Percentiles rank a stretch among this genome's conserved stretches.
Conservation (phyloP, 2,113 vertebrate species). For the Apteryx owenii region DNA sequence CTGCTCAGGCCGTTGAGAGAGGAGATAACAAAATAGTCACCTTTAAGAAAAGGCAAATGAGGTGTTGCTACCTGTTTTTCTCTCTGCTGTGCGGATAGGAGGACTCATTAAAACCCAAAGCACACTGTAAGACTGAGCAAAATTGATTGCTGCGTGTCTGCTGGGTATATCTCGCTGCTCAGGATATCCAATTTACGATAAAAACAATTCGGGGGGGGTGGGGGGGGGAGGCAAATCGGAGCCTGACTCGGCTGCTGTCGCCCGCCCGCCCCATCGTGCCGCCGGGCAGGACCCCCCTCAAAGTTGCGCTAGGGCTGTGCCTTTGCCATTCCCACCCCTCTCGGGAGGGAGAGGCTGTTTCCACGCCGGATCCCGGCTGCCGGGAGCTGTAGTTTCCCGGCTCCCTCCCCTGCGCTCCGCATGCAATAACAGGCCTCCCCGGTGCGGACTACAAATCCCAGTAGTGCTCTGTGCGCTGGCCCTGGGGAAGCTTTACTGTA, state of each 20-base stretch:
- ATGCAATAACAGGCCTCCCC: neutral
- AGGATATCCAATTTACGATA: neutral
- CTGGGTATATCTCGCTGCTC: neutral
- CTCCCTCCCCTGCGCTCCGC: neutral
- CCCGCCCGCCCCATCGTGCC: rapidly evolving
- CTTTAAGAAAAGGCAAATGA: too few relatives aligned
- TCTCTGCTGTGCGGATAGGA: neutral
- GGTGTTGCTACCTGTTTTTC: neutral
- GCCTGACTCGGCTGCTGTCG: neutral
- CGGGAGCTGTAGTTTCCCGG: neutral
- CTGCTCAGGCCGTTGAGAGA: neutral
- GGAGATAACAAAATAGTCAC: neutral
- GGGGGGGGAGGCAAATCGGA: neutral
- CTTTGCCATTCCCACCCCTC: neutral
- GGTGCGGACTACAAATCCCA: neutral
- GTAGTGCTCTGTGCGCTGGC: neutral
- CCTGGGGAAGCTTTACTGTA: neutral
- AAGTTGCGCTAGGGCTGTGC: neutral
- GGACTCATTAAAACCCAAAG: neutral
- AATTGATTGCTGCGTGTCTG: too few relatives aligned
- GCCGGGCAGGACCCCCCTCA: neutral
- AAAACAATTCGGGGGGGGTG: neutral
- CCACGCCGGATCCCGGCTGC: neutral
- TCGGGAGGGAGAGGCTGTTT: neutral
- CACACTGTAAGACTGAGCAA: too few relatives aligned